Evolutionary conservation across 2,113 vertebrate genomes (phyloP).

Genomic region (Tautogolabrus adspersus): DNA sequence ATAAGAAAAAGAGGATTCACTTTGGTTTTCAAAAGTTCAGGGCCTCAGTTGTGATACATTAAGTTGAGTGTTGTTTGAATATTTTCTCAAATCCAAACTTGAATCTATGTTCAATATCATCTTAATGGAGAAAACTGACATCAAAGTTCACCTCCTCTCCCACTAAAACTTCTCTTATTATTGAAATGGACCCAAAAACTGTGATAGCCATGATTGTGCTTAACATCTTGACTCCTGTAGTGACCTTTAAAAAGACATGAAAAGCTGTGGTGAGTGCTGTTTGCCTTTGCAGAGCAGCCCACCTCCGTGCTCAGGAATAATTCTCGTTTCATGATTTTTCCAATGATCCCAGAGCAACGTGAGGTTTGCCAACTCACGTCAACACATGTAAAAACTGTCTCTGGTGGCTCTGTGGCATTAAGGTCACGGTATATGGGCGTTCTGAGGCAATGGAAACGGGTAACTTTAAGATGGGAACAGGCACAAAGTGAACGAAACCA

Average conservation of each 20-base stretch:
- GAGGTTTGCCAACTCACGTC: conserved; percentile 64
- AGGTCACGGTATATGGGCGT: conserved; percentile 60
- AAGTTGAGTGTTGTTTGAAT: no score
- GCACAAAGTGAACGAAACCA: conserved; percentile 41
- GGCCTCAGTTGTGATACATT: no score
- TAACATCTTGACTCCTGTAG: background rate
- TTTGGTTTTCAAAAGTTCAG: no score
- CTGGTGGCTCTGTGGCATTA: conserved; percentile 62
- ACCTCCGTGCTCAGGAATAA: conserved; percentile 19
- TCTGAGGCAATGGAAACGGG: conserved; percentile 75
- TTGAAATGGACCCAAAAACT: background rate
- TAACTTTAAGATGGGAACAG: conserved; percentile 12
- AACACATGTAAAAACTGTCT: conserved; percentile 65
- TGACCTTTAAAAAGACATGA: conserved; percentile 28
- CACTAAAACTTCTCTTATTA: background rate
- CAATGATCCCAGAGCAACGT: conserved; percentile 62
- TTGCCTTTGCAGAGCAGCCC: conserved; percentile 7
- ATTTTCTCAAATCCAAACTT: background rate
- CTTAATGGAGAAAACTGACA: background rate
- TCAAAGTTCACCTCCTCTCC: background rate
- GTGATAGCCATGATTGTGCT: background rate
- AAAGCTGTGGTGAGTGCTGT: conserved; percentile 1
- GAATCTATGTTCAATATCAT: background rate
- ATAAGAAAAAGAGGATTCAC: no score
- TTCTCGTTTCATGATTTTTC: conserved; percentile 62